phyloP scores from a whole-genome alignment of 2,888 invertebrate species.

The Apamea anceps region DNA sequence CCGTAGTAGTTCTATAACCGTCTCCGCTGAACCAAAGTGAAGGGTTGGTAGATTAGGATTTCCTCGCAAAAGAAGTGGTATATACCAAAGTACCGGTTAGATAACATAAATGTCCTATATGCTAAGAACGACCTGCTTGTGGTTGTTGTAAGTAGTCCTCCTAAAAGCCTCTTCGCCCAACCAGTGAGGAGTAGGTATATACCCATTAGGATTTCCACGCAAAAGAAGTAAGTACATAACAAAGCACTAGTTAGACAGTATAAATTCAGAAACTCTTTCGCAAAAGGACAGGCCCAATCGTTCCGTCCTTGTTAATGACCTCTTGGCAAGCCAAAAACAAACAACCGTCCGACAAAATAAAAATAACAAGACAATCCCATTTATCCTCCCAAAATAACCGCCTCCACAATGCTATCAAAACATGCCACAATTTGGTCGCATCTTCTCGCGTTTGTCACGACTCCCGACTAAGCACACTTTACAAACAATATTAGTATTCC shows the following conservation, averaged over 20 bases:
- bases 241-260: slow-evolving; percentile 23
- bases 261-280: slow-evolving; percentile 46
- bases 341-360: slow-evolving; percentile 35
- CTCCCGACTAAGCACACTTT: slow-evolving; percentile 37
- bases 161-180: slow-evolving; percentile 9
- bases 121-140: background rate
- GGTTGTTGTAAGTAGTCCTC: background rate
- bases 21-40: no score
- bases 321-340: slow-evolving; percentile 30
- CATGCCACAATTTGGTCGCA: slow-evolving; percentile 43
- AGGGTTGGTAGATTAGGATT: slow-evolving; percentile 9
- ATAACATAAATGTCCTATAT: slow-evolving; percentile 20
- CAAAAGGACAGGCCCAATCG: slow-evolving; percentile 14
- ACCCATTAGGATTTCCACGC: slow-evolving; percentile 24
- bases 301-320: slow-evolving; percentile 42
- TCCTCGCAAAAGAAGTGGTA: slow-evolving; percentile 10
- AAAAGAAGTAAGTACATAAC: slow-evolving; percentile 1
- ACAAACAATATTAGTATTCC: slow-evolving; percentile 63
- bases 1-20: background rate
- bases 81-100: slow-evolving; percentile 12
- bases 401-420: slow-evolving; percentile 35
- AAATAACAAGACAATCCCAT: slow-evolving; percentile 46
- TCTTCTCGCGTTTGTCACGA: slow-evolving; percentile 43
- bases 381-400: slow-evolving; percentile 30
- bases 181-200: background rate